A percentile compares a stretch with the other conserved stretches of the same genome.
Conservation (phyloP, 2,888 invertebrate genomes). For the Ophioninae sp. region DNA sequence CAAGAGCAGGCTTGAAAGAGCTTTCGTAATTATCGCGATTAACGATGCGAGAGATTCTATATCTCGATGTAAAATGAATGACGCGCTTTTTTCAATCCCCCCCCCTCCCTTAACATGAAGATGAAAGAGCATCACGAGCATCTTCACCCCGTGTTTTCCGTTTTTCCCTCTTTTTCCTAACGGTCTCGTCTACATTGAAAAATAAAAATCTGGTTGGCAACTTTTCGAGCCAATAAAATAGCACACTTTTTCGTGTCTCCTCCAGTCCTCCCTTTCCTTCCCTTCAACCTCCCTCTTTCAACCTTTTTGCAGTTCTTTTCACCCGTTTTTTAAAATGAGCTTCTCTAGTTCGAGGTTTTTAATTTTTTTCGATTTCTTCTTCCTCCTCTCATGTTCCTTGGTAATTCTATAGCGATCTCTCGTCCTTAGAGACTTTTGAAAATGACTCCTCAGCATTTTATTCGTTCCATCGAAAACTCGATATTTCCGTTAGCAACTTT, state of each 20-base stretch:
- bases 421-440: no score
- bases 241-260: neutral
- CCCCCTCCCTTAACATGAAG: neutral
- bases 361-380: constrained; percentile 1
- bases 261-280: constrained; percentile 9
- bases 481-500: no score
- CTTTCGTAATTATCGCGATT: constrained; percentile 41
- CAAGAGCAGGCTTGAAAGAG: neutral
- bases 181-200: constrained; percentile 14
- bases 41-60: constrained; percentile 41
- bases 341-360: constrained; percentile 1
- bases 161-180: constrained; percentile 12
- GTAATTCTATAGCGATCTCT: no score
- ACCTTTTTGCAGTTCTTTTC: constrained; percentile 26
- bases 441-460: no score
- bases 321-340: constrained; percentile 12
- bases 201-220: constrained; percentile 17
- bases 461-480: no score
- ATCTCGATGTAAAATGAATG: constrained; percentile 19
- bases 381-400: constrained; percentile 15
- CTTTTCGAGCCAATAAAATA: constrained; percentile 12
- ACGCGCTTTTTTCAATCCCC: constrained; percentile 31
- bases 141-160: neutral
- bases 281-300: constrained; percentile 7
- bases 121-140: neutral